phyloP scores from a whole-genome alignment of 2,888 invertebrate genomes.

The Drosophila ochracea region DNA sequence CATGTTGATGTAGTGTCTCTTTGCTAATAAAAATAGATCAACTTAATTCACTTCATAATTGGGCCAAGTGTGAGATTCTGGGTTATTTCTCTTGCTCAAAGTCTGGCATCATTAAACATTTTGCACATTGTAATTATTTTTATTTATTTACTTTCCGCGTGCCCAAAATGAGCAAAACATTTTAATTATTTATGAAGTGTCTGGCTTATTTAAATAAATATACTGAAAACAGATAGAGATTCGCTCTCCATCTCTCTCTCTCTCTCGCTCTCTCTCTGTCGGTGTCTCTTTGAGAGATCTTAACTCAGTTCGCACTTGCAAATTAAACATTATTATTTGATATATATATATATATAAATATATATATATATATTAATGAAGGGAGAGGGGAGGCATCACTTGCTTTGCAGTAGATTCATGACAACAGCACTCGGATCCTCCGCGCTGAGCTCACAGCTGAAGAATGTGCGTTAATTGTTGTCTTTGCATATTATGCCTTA shows the following conservation, averaged over 20 bases:
- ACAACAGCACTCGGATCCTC: slow-evolving; percentile 25
- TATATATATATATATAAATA: background rate
- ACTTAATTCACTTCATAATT: slow-evolving; percentile 31
- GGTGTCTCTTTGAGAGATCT: background rate
- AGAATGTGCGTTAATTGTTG: slow-evolving; percentile 48
- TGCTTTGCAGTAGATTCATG: slow-evolving; percentile 77
- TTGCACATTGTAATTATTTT: background rate
- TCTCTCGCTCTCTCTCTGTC: background rate
- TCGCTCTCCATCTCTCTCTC: background rate
- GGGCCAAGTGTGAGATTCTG: slow-evolving; percentile 2
- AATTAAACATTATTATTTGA: background rate
- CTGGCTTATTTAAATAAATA: background rate
- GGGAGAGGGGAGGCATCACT: slow-evolving; percentile 43
- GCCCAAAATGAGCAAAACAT: background rate
- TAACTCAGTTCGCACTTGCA: background rate
- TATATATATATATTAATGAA: background rate
- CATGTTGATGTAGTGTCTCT: slow-evolving; percentile 29
- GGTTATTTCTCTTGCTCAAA: too few relatives aligned
- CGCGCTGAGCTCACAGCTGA: slow-evolving; percentile 35
- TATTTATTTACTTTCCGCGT: background rate
- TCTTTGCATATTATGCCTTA: slow-evolving; percentile 42
- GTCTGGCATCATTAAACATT: background rate
- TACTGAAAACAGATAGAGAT: background rate
- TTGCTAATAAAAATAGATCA: slow-evolving; percentile 10
- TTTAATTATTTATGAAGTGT: background rate